phyloP scores from a whole-genome alignment of 2,888 invertebrate genomes.

The Pherbina coryleti region DNA sequence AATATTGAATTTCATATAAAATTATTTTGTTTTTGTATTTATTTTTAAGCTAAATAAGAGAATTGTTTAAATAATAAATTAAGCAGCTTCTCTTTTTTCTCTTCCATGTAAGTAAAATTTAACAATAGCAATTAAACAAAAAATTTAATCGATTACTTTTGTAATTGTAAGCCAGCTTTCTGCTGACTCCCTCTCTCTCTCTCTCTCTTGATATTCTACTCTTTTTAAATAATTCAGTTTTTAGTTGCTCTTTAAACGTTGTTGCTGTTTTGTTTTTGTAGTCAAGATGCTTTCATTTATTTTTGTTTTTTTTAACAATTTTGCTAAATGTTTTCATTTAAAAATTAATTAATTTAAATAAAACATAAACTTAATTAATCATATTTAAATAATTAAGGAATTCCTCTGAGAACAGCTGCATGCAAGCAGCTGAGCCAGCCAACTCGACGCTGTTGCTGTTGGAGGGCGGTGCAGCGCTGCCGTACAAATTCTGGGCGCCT shows the following conservation, averaged over 20 bases:
- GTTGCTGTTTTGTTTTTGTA: too few species aligned
- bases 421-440: conserved; percentile 65
- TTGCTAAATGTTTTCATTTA: conserved; percentile 41
- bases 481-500: background rate
- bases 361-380: conserved; percentile 70
- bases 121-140: conserved; percentile 45
- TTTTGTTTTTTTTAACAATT: conserved; percentile 41
- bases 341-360: conserved; percentile 42
- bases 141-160: conserved; percentile 37
- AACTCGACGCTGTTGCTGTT: conserved; percentile 19
- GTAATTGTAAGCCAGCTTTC: conserved; percentile 3
- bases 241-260: background rate
- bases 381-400: conserved; percentile 76
- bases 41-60: background rate
- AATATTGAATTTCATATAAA: background rate
- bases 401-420: conserved; percentile 76
- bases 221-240: conserved; percentile 1
- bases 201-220: background rate
- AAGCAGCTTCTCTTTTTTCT: background rate
- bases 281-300: background rate
- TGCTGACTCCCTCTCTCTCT: conserved; percentile 12
- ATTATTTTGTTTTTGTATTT: background rate
- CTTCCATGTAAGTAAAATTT: background rate
- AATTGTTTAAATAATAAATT: background rate
- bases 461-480: background rate